These are phyloP conservation scores for Heterohyrax brucei DNA, from an alignment of 2,797 vertebrate species.

Conservation along the genomic window DNA sequence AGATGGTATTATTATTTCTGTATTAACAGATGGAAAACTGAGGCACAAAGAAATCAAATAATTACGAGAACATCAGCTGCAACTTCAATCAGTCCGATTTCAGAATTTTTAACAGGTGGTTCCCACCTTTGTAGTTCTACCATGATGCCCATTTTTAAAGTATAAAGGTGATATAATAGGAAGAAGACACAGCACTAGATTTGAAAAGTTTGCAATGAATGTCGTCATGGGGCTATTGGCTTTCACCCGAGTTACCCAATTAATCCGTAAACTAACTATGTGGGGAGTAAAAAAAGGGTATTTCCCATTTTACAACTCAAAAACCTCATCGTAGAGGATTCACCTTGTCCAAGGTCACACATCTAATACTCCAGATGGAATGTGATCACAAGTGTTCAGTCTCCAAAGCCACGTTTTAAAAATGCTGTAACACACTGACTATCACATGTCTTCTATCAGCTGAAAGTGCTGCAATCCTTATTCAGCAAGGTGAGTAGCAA, in stretches of 20 bases:
- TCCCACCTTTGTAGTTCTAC: not conserved
- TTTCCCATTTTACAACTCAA: slow-evolving; percentile 31
- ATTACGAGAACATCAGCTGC: not conserved
- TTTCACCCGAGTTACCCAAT: not conserved
- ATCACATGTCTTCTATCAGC: not conserved
- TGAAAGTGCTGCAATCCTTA: not conserved
- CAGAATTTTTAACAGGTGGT: not conserved
- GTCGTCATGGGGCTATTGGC: not conserved
- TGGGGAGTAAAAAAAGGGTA: not conserved
- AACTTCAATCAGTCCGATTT: not conserved
- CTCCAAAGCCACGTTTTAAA: slow-evolving; percentile 43
- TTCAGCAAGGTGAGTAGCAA: not conserved
- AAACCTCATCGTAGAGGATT: not conserved
- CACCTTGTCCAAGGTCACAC: not conserved
- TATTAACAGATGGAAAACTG: slow-evolving; percentile 19
- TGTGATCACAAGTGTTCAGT: not conserved
- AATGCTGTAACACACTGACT: not conserved
- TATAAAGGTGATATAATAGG: not conserved
- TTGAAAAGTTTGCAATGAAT: not conserved
- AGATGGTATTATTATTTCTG: not conserved
- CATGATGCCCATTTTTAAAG: not conserved
- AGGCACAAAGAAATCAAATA: slow-evolving; percentile 10
- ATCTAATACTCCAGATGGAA: not conserved
- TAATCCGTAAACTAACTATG: not conserved
- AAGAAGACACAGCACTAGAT: not conserved